Evolutionary conservation across 2,888 invertebrate species (phyloP), one percentile per base, ranked within the genome.

Genomic region (Linnaemya vulpina): DNA sequence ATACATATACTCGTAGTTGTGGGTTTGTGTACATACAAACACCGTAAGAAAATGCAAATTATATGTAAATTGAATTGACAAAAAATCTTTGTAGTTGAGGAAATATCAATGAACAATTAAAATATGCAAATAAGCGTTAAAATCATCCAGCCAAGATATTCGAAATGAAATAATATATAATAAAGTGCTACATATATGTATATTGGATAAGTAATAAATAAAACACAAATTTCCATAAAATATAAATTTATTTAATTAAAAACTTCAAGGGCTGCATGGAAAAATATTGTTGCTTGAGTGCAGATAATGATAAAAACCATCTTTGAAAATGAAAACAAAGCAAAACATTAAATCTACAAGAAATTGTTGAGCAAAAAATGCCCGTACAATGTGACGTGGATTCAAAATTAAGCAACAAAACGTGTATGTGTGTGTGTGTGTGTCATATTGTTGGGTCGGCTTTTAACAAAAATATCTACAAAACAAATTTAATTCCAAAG

Each of bases 301-400:
- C 17, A 49, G n/a, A 49, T 17, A 9, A 49, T 46, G 22, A 25
- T 35, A 17, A 51, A 15, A 35, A 46, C 7, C 1, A 11, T 30
- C 7, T 58, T 40, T 5, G 4, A 0, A 40, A 22, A 0, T 25
- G 3, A 78, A 62, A 60, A 25, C 1, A 1, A 15, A 11, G n/a
- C 43, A 13, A 71, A 71, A 79, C 15, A 9, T 49, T 43, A n/a
- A 17, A 30, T 43, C 17, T 22, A 30, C 9, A 67, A 67, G 15
- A 53, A 53, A 67, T 30, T 38, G 10, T 22, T 20, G 9, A 17
- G 5, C 15, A 73, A 68, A 68, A 15, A 67, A 30, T 30, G 5
- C 30, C 5, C 30, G n/a, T 67, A 35, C 60, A 67, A 77, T 83
- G n/a, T n/a, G 82, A 83, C 82, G 82, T 83, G 76, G 82, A 71